Conservation (phyloP, 2,113 vertebrate genomes). For the Tachysurus vachellii region DNA sequence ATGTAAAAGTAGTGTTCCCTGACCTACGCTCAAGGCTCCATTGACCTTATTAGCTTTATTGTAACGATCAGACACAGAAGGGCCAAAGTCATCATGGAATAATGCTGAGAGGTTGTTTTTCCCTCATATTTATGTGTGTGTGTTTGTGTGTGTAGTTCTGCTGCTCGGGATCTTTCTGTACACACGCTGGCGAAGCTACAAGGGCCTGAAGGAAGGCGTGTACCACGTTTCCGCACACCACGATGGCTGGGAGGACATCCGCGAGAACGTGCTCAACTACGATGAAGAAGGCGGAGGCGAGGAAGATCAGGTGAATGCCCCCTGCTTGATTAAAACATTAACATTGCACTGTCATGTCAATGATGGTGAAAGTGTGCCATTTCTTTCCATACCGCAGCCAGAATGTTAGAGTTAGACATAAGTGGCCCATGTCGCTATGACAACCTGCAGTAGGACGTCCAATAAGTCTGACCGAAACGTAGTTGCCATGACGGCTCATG, state of each 20-base stretch:
- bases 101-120: conserved; percentile 7
- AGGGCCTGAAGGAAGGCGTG: conserved; percentile 73
- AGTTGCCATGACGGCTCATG: conserved; percentile 43
- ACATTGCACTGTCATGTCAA: neutral
- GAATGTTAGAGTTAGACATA: neutral
- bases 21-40: neutral
- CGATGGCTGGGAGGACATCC: conserved; percentile 84
- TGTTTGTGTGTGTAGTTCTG: conserved; percentile 68
- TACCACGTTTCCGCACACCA: conserved; percentile 74
- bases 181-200: conserved; percentile 76
- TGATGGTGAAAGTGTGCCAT: neutral
- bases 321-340: neutral
- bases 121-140: neutral
- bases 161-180: conserved; percentile 77
- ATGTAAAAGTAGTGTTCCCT: neutral
- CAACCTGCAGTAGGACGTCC: conserved; percentile 24
- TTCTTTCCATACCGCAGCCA: neutral
- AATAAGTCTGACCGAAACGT: conserved; percentile 22
- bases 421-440: conserved; percentile 46
- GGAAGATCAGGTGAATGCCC: conserved; percentile 80
- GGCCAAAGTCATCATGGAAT: neutral
- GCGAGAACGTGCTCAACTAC: conserved; percentile 87
- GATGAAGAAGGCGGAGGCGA: conserved; percentile 88
- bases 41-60: conserved; percentile 24
- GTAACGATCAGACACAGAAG: neutral